phyloP scores from a whole-genome alignment of 2,797 vertebrate species.

The Pitangus sulphuratus region DNA sequence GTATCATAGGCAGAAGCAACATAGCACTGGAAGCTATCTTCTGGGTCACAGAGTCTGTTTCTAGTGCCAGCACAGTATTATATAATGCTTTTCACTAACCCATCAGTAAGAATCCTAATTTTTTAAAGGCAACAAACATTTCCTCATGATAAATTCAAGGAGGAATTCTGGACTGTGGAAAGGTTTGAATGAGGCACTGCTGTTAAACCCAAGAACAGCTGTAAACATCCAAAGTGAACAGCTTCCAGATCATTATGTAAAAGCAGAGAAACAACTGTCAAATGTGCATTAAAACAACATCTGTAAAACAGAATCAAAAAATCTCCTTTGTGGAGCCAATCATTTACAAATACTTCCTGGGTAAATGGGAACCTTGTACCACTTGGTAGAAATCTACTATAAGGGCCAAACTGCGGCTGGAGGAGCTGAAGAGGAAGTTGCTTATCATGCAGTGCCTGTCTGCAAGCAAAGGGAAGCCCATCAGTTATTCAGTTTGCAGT shows the following conservation, averaged over 20 bases:
- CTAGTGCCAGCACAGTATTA: neutral
- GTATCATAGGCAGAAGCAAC: neutral
- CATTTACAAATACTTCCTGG: neutral
- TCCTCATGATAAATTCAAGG: neutral
- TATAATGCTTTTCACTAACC: neutral
- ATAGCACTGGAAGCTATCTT: neutral
- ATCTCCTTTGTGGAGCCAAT: neutral
- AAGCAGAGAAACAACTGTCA: conserved; percentile 10
- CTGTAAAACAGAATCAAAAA: neutral
- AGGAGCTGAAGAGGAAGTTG: neutral
- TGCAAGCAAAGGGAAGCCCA: neutral
- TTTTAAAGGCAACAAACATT: neutral
- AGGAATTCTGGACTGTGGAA: neutral
- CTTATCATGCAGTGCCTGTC: too few relatives aligned
- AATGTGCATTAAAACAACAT: neutral
- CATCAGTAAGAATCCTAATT: neutral
- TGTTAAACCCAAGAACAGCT: neutral
- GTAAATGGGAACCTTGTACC: neutral
- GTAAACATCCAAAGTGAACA: conserved; percentile 27
- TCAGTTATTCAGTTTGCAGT: rapidly evolving
- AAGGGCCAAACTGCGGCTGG: neutral
- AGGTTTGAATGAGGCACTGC: neutral
- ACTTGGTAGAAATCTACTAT: neutral
- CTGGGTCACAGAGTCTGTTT: conserved; percentile 1
- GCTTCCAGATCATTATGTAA: neutral